Percentiles rank a stretch among this genome's conserved stretches.
Evolutionary conservation across 2,113 vertebrate species (phyloP).

Genomic region (Physeter macrocephalus): DNA sequence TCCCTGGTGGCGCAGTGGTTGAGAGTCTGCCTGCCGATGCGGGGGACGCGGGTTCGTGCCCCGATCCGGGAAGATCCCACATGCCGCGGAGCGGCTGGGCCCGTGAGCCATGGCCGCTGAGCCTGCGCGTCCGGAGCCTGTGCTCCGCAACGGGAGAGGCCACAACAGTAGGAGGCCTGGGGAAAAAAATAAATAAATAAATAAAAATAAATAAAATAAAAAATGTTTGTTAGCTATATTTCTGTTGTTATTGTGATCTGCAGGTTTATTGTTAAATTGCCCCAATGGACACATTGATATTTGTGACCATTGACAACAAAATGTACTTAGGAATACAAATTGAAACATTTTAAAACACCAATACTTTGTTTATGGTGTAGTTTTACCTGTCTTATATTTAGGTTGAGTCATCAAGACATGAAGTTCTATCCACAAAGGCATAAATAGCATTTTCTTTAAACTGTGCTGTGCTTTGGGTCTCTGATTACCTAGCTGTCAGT

Average conservation of each 20-base stretch:
- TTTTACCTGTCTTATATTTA: not conserved
- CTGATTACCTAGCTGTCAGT: not conserved
- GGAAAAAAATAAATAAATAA: no score
- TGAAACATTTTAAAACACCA: not conserved
- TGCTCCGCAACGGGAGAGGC: no score
- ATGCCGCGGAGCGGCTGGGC: no score
- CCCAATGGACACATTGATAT: not conserved
- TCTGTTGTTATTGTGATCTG: not conserved
- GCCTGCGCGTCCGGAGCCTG: no score
- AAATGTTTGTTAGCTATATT: not conserved
- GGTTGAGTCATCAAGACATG: not conserved
- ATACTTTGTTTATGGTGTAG: not conserved
- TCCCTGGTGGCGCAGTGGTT: no score
- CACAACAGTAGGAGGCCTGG: no score
- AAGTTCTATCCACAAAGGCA: not conserved
- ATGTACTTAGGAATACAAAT: not conserved
- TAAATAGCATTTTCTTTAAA: not conserved
- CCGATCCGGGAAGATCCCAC: no score
- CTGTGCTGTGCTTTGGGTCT: not conserved
- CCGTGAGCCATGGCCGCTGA: no score
- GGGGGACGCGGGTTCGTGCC: no score
- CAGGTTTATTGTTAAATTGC: not conserved
- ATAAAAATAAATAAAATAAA: not conserved
- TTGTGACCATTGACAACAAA: not conserved
- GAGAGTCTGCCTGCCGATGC: no score